These are phyloP conservation scores for Mesoclemmys tuberculata DNA, from an alignment of 2,113 vertebrate genomes.

Conservation along the genomic window DNA sequence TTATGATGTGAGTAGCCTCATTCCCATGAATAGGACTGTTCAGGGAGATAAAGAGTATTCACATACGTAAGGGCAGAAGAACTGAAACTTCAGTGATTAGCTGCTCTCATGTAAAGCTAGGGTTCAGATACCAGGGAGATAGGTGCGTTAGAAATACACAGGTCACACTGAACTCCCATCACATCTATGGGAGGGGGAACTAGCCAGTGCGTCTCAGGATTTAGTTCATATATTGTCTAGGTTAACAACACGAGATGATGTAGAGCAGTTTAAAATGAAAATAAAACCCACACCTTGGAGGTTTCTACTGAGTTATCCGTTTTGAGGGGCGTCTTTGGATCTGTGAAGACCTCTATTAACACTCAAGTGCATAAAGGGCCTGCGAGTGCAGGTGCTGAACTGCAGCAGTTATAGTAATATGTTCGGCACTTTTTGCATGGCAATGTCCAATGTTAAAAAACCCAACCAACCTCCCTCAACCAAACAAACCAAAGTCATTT, in stretches of 20 bases:
- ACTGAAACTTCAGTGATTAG: background rate
- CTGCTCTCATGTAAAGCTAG: background rate
- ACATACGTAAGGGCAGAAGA: background rate
- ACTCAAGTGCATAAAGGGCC: background rate
- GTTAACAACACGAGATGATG: background rate
- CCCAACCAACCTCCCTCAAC: background rate
- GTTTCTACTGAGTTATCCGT: background rate
- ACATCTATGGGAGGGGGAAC: background rate
- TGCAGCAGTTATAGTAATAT: slow-evolving; percentile 1
- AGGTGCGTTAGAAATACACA: background rate
- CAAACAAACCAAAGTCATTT: too few relatives aligned
- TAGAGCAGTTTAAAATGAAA: background rate
- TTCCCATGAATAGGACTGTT: background rate
- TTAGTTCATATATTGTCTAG: background rate
- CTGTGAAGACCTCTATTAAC: background rate
- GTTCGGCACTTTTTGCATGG: background rate
- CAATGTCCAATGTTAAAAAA: background rate
- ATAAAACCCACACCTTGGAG: background rate
- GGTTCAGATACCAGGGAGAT: background rate
- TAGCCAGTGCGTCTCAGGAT: background rate
- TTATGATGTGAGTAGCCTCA: background rate
- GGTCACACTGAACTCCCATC: background rate
- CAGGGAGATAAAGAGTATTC: background rate
- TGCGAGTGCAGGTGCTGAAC: background rate
- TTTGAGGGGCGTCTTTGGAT: background rate